A percentile compares a stretch with the other conserved stretches of the same genome.
phyloP scores from a whole-genome alignment of 64 coral and sea anemone genomes.

The Pocillopora damicornis region DNA sequence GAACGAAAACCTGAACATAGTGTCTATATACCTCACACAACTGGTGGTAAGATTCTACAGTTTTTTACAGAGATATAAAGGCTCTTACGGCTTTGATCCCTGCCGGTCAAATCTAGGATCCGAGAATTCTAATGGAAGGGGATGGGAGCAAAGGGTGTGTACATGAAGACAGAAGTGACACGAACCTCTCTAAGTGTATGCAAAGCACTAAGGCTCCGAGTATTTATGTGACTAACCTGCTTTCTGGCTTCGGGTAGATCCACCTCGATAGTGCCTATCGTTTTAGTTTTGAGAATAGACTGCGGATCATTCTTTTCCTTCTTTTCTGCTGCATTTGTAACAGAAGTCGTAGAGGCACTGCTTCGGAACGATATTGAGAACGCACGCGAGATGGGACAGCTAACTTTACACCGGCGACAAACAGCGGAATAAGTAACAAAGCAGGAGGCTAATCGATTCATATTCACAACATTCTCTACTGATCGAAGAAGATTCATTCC shows the following conservation, averaged over 20 bases:
- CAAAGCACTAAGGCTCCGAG: background rate
- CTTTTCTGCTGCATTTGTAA: background rate
- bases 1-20: too few relatives aligned
- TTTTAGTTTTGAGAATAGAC: background rate
- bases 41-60: too few relatives aligned
- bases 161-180: background rate
- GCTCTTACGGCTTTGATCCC: too few relatives aligned
- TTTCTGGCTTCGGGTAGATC: slow-evolving; percentile 18
- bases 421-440: background rate
- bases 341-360: background rate
- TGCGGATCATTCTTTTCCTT: background rate
- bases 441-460: background rate
- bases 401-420: background rate
- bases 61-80: too few relatives aligned
- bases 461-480: background rate
- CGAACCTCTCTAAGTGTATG: background rate
- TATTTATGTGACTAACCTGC: background rate
- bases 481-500: background rate
- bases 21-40: too few relatives aligned
- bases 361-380: background rate
- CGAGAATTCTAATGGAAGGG: too few relatives aligned
- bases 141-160: too few relatives aligned
- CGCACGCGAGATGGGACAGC: background rate
- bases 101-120: too few relatives aligned
- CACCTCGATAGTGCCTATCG: background rate